Base-by-base conservation (phyloP, 2,113 vertebrate species). In the Cochlearius cochlearius region DNA sequence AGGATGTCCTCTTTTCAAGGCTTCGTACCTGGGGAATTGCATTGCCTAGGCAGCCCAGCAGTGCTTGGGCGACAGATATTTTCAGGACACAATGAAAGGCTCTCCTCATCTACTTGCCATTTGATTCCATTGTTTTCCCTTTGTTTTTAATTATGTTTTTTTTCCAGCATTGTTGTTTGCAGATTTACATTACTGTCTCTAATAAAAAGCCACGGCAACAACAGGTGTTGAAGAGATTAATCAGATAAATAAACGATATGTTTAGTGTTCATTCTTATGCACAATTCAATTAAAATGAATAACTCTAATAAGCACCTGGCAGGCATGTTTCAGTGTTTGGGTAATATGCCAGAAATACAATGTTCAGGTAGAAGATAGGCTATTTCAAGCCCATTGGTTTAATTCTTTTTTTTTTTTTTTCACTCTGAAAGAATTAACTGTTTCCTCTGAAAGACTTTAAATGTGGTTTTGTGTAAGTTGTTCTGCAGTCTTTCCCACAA, bases 261-360 rank as follows among this genome's bases (percentile, higher is more conserved):
- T 73, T 90, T 92, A 77, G 32, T 74, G 67, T 86, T 95, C 66
- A 80, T 80, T 95, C 72, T 86, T 90, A 69, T 30, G 38, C 56
- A 67, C 45, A 80, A 36, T 88, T 88, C 41, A 17, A 66, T 95
- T 83, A 86, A 95, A 90, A 90, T 92, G 1, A 94, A n/a, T 92
- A 94, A 75, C 71, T 72, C 69, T 90, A 96, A 86, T 85, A 91
- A 88, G 60, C 23, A 72, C 53, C 78, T 86, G 71, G 74, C 85
- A 95, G 86, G 75, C 78, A 59, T 50, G n/a, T 92, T 92, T 86
- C 41, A 80, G 32, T 53, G 47, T 82, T 94, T 92, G 75, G 29
- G 20, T 96, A 59, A 86, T 66, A 39, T 23, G 53, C 67, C 71
- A 69, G 41, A 68, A 91, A 36, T 58, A 49, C 45, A 50, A 5